Evolutionary conservation across 2,113 vertebrate species (phyloP), one percentile per base, ranked within the genome.

Genomic region (Myrmecophaga tridactyla): DNA sequence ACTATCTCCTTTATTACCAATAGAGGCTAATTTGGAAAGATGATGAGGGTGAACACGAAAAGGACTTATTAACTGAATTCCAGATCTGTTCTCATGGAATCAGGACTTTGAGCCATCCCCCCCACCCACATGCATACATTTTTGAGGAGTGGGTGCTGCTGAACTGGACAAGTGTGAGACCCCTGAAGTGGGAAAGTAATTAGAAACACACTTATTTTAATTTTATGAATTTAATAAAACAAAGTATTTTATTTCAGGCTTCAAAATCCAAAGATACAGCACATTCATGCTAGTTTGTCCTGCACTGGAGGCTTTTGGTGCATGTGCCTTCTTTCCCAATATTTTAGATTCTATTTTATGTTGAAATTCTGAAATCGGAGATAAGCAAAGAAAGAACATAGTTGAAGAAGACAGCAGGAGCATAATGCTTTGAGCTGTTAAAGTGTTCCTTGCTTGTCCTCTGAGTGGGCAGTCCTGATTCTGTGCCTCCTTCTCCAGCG

Each of bases 361-460:
- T 48, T 92, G 78, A 72, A 89, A 81, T 91, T 89, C 58, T 36
- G 31, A n/a, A 96, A 60, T n/a, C 13, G 53, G 51, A 72, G 12
- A 48, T 39, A 53, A 20, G 67, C 65, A 58, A 82, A 70, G 31
- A 76, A 36, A 72, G 46, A 36, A 58, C 21, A 21, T 6, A 21
- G 41, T 36, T 43, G 43, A 36, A 62, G 63, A 62, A 86, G 43
- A 20, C 39, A 86, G 31, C 62, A 77, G 46, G 53, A n/a, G 36
- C 62, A 51, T 5, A 5, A 31, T 29, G 58, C 31, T 89, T 81
- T 31, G 34, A 94, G 21, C 56, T 25, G 14, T 53, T 75, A 15
- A 15, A 76, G 6, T 4, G 15, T 4, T 56, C 69, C n/a, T 76
- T n/a, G 62, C 73, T 43, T 41, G 67, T 69, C 27, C 46, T 48